These are phyloP conservation scores for Bactericera cockerelli DNA, from an alignment of 1,140 invertebrate species.

Conservation along the genomic window DNA sequence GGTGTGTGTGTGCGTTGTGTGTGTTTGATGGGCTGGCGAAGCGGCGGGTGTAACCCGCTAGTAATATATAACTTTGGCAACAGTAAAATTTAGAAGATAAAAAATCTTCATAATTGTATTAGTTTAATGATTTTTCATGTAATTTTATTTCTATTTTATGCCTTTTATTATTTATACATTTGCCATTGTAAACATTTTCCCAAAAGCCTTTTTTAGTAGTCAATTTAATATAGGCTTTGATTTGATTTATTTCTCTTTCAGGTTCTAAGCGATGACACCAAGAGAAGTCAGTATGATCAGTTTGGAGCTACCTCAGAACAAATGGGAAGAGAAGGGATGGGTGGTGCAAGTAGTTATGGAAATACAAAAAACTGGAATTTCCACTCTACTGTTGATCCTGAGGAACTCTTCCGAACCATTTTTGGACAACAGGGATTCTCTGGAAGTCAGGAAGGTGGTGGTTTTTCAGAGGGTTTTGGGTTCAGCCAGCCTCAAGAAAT, in stretches of 20 bases:
- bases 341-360: constrained; percentile 38
- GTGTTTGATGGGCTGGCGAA: no score
- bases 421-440: constrained; percentile 56
- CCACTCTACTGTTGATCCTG: constrained; percentile 78
- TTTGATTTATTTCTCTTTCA: constrained; percentile 29
- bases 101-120: no score
- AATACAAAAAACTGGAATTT: constrained; percentile 57
- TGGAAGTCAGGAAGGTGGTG: constrained; percentile 64
- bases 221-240: no score
- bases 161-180: no score
- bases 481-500: constrained; percentile 85
- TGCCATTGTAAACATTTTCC: no score
- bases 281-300: constrained; percentile 84
- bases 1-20: no score
- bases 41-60: no score
- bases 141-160: no score
- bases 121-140: no score
- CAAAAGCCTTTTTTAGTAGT: no score
- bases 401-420: constrained; percentile 87
- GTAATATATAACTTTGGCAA: no score
- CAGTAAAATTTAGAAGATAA: no score
- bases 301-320: constrained; percentile 78
- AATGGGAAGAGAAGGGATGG: constrained; percentile 51
- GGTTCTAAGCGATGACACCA: constrained; percentile 80
- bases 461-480: constrained; percentile 54